Evolutionary conservation across 1,140 invertebrate genomes (phyloP).

Genomic region (Wiebesia pumilae): DNA sequence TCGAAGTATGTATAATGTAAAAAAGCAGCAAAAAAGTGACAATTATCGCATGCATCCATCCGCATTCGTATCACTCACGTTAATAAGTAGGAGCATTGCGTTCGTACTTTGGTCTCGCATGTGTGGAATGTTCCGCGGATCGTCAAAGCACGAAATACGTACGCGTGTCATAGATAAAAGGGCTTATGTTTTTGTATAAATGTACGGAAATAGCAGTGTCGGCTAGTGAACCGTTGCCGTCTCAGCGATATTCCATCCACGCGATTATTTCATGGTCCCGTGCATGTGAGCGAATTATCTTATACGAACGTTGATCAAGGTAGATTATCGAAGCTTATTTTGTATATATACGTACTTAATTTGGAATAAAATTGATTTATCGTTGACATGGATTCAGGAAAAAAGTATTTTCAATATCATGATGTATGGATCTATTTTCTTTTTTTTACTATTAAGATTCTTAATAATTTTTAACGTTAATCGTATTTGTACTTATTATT

Average conservation of each 20-base stretch:
- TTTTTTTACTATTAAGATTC: too few relatives aligned
- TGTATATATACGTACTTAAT: too few relatives aligned
- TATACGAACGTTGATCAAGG: too few relatives aligned
- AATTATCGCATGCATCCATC: background rate
- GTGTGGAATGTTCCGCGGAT: background rate
- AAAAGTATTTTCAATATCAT: too few relatives aligned
- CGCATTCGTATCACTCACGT: background rate
- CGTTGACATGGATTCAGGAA: too few relatives aligned
- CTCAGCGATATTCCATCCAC: background rate
- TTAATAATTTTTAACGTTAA: too few relatives aligned
- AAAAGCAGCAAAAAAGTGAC: background rate
- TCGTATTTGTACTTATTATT: too few relatives aligned
- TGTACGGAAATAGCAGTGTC: background rate
- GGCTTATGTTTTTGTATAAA: background rate
- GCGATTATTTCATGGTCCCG: background rate
- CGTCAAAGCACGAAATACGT: background rate
- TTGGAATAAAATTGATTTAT: too few relatives aligned
- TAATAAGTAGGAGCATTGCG: background rate
- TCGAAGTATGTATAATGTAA: background rate
- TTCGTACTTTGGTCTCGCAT: background rate
- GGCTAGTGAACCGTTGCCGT: background rate
- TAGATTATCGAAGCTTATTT: too few relatives aligned
- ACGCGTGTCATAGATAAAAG: background rate
- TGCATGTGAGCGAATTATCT: too few relatives aligned
- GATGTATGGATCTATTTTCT: too few relatives aligned